Evolutionary conservation across 1,140 invertebrate species (phyloP).

Genomic region (Drosophila obscura): DNA sequence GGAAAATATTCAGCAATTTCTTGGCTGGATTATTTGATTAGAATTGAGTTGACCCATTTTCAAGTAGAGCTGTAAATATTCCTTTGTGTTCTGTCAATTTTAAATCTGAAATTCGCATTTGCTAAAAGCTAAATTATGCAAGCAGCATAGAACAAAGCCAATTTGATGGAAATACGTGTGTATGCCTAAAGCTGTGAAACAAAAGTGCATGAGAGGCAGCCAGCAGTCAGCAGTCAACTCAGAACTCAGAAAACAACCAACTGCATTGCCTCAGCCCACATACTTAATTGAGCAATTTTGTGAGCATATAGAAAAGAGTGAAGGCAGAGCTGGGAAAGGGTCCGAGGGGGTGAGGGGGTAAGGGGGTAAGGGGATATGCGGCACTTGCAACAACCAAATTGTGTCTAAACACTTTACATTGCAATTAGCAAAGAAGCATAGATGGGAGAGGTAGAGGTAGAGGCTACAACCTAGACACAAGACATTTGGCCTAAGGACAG

Average conservation of each 20-base stretch:
- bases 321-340: not conserved
- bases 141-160: not conserved
- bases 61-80: no score
- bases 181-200: constrained; percentile 27
- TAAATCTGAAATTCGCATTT: no score
- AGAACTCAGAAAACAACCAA: not conserved
- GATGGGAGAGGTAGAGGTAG: not conserved
- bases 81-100: not conserved
- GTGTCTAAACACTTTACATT: constrained; percentile 70
- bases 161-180: constrained; percentile 12
- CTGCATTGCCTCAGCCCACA: constrained; percentile 9
- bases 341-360: no score
- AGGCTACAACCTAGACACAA: not conserved
- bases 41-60: no score
- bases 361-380: not conserved
- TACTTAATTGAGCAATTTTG: constrained; percentile 59
- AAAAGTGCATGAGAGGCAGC: constrained; percentile 18
- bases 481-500: constrained; percentile 16
- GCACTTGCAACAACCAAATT: constrained; percentile 55
- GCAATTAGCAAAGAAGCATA: constrained; percentile 49
- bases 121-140: constrained; percentile 13
- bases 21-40: no score
- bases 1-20: no score
- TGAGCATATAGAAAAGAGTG: not conserved
- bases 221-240: constrained; percentile 11